A percentile compares a stretch with the other conserved stretches of the same genome.
These are phyloP conservation scores for Entomobrya multifasciata DNA, from an alignment of 2,888 invertebrate species.

Conservation along the genomic window DNA sequence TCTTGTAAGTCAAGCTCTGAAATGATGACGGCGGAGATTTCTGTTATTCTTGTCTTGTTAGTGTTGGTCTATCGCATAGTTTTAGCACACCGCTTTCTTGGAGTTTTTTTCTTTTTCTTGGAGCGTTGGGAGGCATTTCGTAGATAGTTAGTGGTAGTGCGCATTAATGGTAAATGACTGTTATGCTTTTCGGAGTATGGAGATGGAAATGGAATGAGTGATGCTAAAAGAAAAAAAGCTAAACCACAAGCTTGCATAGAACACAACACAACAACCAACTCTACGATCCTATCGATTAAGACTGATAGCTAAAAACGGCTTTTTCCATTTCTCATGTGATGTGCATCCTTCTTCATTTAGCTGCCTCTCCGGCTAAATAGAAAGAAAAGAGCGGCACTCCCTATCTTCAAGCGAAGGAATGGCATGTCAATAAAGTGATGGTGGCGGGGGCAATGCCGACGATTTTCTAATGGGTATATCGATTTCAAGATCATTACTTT, in stretches of 20 bases:
- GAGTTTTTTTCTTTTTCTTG: slow-evolving; percentile 13
- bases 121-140: slow-evolving; percentile 20
- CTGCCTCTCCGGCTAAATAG: slow-evolving; percentile 25
- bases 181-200: no score
- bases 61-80: neutral
- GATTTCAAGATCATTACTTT: slow-evolving; percentile 52
- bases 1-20: no score
- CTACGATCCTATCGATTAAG: slow-evolving; percentile 57
- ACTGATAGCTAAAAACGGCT: slow-evolving; percentile 42
- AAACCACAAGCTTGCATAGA: slow-evolving; percentile 27
- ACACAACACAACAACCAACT: slow-evolving; percentile 20
- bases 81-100: no score
- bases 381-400: slow-evolving; percentile 49
- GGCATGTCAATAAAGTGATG: neutral
- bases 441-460: neutral
- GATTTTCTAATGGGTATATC: slow-evolving; percentile 51
- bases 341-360: slow-evolving; percentile 26
- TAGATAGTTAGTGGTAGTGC: no score
- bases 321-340: slow-evolving; percentile 7
- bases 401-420: slow-evolving; percentile 48
- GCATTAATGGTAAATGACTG: slow-evolving; percentile 25
- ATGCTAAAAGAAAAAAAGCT: slow-evolving; percentile 14
- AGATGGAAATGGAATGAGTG: slow-evolving; percentile 28
- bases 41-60: neutral
- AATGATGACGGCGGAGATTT: neutral